Percentiles rank a stretch among this genome's conserved stretches.
Evolutionary conservation across 2,888 invertebrate genomes (phyloP).

Genomic region (Phania funesta): DNA sequence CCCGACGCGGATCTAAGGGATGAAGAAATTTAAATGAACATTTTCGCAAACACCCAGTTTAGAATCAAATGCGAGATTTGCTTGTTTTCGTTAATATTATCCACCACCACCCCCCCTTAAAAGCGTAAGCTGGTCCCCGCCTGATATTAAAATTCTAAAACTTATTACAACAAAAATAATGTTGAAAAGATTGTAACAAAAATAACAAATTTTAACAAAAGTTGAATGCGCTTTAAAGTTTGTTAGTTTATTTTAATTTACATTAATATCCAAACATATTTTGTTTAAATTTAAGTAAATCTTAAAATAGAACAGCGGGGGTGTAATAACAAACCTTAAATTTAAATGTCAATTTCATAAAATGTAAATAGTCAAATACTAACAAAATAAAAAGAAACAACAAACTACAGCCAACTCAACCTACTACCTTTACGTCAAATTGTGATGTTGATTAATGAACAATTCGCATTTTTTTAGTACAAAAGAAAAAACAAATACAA

Average conservation of each 20-base stretch:
- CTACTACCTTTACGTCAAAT: constrained; percentile 68
- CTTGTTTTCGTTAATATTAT: no score
- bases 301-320: constrained; percentile 5
- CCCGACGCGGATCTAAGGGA: no score
- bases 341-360: constrained; percentile 33
- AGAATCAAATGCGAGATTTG: no score
- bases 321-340: constrained; percentile 10
- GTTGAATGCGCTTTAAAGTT: constrained; percentile 28
- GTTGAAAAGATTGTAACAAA: no score
- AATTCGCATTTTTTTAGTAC: constrained; percentile 61
- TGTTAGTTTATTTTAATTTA: constrained; percentile 1
- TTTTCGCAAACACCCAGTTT: no score
- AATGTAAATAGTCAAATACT: constrained; percentile 39
- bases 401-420: constrained; percentile 47
- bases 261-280: constrained; percentile 23
- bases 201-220: neutral
- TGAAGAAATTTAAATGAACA: no score
- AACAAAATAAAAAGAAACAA: constrained; percentile 17
- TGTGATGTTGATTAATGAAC: constrained; percentile 70
- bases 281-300: constrained; percentile 31
- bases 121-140: no score
- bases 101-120: no score
- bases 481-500: constrained; percentile 18
- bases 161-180: no score
- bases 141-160: no score